Evolutionary conservation across 2,888 invertebrate species (phyloP).

Genomic region (Lasius fuliginosus): DNA sequence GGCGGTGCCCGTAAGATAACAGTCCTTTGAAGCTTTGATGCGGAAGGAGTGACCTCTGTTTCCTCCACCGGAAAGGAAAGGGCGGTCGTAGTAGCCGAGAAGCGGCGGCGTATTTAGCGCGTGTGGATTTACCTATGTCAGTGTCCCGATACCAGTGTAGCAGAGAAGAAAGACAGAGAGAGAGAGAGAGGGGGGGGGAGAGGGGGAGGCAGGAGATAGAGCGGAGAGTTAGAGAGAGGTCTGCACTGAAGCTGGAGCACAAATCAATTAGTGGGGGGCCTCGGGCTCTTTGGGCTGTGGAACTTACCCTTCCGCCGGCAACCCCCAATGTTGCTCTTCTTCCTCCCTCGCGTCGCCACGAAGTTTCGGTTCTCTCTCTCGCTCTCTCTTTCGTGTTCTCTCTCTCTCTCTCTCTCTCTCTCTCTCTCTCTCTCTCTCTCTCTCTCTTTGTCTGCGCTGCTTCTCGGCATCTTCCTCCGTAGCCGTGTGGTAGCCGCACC

Average conservation of each 20-base stretch:
- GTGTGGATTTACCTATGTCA: slow-evolving; percentile 67
- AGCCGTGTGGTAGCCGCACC: slow-evolving; percentile 76
- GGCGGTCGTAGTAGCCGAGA: slow-evolving; percentile 55
- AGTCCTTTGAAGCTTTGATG: slow-evolving; percentile 81
- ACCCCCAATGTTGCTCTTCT: slow-evolving; percentile 53
- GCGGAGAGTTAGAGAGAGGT: slow-evolving; percentile 68
- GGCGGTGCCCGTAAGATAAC: slow-evolving; percentile 77
- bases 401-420: no score
- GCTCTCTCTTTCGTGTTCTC: no score
- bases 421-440: not conserved
- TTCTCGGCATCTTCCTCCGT: slow-evolving; percentile 70
- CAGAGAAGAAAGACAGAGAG: not conserved
- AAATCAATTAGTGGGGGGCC: slow-evolving; percentile 80
- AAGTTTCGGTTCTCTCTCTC: slow-evolving; percentile 26
- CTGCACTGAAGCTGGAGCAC: slow-evolving; percentile 75
- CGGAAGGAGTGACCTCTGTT: slow-evolving; percentile 66
- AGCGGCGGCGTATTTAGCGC: slow-evolving; percentile 56
- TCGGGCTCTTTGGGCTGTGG: slow-evolving; percentile 75
- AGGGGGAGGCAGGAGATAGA: slow-evolving; percentile 61
- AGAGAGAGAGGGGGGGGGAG: slow-evolving; percentile 38
- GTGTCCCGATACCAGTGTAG: slow-evolving; percentile 65
- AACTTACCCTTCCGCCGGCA: slow-evolving; percentile 78
- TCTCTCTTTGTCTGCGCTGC: slow-evolving; percentile 40
- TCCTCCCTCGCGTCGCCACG: slow-evolving; percentile 46
- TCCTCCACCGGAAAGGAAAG: slow-evolving; percentile 60